Conservation (phyloP, 2,888 invertebrate genomes). For the Mactromeris polynyma region DNA sequence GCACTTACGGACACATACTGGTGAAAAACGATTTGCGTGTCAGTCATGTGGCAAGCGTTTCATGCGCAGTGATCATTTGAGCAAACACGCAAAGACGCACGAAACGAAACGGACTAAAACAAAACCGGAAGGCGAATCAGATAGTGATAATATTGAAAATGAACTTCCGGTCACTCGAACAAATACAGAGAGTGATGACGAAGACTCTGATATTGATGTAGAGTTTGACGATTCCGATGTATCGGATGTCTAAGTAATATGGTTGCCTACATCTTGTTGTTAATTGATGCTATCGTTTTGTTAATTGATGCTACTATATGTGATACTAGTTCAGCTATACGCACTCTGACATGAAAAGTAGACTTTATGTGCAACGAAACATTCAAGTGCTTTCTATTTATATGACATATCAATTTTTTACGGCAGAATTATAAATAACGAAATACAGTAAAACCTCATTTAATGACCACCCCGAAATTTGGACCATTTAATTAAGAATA, state of each 20-base stretch:
- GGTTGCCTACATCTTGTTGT: background rate
- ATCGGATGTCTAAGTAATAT: conserved; percentile 58
- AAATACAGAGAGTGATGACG: conserved; percentile 66
- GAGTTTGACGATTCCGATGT: conserved; percentile 77
- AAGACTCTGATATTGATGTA: conserved; percentile 78
- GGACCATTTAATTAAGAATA: no score
- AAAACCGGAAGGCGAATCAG: conserved; percentile 60
- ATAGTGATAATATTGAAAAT: conserved; percentile 53
- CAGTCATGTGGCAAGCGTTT: conserved; percentile 95
- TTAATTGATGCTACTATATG: background rate
- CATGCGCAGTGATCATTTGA: conserved; percentile 96
- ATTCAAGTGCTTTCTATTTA: no score
- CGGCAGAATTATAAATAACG: no score
- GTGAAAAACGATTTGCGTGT: conserved; percentile 96
- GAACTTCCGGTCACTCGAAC: conserved; percentile 17
- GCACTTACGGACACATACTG: conserved; percentile 97
- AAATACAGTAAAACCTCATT: no score
- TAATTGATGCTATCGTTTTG: no score
- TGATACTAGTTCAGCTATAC: no score
- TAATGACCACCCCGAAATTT: no score
- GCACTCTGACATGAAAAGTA: no score
- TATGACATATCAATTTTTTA: no score
- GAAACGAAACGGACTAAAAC: conserved; percentile 79
- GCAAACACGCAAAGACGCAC: conserved; percentile 96
- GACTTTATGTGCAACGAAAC: no score